These are phyloP conservation scores for Microcebus griseorufus DNA, from an alignment of 2,113 vertebrate genomes.

Conservation along the genomic window DNA sequence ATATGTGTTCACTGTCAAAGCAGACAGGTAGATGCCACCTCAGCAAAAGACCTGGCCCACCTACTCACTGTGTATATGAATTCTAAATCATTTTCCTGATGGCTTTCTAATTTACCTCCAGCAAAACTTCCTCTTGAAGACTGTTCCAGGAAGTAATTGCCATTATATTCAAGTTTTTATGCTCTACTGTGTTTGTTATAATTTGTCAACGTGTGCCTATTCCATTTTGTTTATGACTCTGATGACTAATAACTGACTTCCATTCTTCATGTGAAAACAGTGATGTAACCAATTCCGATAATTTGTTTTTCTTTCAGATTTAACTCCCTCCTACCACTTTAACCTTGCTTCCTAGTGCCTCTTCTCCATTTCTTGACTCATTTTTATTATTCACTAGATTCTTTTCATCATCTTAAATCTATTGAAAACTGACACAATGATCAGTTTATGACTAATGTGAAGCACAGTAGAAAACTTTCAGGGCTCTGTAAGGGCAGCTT, in stretches of 20 bases:
- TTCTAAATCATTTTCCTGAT: not conserved
- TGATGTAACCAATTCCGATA: not conserved
- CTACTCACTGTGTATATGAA: not conserved
- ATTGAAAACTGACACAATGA: not conserved
- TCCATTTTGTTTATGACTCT: not conserved
- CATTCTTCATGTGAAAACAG: not conserved
- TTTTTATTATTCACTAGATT: constrained; percentile 46
- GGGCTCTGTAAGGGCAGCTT: not conserved
- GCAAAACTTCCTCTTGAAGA: not conserved
- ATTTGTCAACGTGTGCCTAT: not conserved
- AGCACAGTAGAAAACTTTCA: not conserved
- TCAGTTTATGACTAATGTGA: not conserved
- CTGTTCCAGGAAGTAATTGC: not conserved
- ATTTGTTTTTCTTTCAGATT: not conserved
- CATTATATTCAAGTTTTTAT: not conserved
- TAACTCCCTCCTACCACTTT: constrained; percentile 27
- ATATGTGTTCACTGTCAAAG: not conserved
- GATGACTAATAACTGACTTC: constrained; percentile 38
- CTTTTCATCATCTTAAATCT: constrained; percentile 6
- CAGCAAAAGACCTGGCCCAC: too few relatives aligned
- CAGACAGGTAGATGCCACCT: not conserved
- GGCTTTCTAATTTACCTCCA: not conserved
- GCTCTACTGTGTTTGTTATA: not conserved
- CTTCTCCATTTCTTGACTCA: constrained; percentile 39
- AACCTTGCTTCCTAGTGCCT: not conserved